These are phyloP conservation scores for Ardeotis arabs DNA, from an alignment of 2,113 vertebrate species.

Conservation along the genomic window DNA sequence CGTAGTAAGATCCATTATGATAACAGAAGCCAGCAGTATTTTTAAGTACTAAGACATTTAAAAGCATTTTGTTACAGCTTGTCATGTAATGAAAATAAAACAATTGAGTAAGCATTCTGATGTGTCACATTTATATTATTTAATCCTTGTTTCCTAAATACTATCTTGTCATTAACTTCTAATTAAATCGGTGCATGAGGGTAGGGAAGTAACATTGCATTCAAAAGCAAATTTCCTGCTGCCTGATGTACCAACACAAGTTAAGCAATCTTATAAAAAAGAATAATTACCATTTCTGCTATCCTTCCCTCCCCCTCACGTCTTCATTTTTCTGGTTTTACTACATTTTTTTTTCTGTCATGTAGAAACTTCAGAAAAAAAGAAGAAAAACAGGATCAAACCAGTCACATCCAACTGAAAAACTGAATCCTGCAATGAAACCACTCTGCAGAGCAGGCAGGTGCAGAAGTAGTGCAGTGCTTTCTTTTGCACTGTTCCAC, in stretches of 20 bases:
- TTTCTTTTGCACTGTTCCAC: neutral
- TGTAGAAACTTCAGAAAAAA: neutral
- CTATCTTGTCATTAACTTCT: neutral
- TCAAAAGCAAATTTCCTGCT: neutral
- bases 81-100: neutral
- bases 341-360: too few species aligned
- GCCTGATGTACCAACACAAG: neutral
- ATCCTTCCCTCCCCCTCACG: neutral
- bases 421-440: neutral
- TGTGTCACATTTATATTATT: too few species aligned
- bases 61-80: neutral
- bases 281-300: too few species aligned
- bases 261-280: neutral
- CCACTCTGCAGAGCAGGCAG: neutral
- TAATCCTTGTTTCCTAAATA: neutral
- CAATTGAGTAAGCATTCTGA: neutral
- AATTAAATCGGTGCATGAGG: too few species aligned
- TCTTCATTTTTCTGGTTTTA: neutral
- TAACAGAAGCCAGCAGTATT: neutral
- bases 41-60: neutral
- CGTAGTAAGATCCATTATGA: neutral
- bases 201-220: neutral
- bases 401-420: neutral
- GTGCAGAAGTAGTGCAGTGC: neutral
- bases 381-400: neutral